These are phyloP conservation scores for Chaenogobius annularis DNA, from an alignment of 2,113 vertebrate genomes.

Conservation along the genomic window DNA sequence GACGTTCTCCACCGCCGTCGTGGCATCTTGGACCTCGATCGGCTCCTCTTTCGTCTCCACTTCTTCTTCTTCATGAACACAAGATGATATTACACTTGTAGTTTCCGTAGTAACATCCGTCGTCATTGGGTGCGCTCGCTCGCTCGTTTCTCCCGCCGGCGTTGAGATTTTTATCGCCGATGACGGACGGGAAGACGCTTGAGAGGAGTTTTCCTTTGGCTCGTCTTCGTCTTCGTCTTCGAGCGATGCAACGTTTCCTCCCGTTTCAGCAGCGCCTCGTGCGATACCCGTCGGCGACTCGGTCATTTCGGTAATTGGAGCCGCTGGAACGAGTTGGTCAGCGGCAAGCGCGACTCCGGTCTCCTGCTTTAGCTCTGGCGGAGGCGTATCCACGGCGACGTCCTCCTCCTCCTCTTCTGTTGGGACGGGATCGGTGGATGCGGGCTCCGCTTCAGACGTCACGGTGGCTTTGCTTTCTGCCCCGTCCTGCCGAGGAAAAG, in stretches of 20 bases:
- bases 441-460: neutral
- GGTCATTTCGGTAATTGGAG: neutral
- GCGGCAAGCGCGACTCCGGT: slow-evolving; percentile 1
- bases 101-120: slow-evolving; percentile 6
- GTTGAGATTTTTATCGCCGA: neutral
- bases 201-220: slow-evolving; percentile 13
- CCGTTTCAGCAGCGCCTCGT: slow-evolving; percentile 6
- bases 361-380: slow-evolving; percentile 5
- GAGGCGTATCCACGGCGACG: neutral
- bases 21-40: neutral
- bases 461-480: neutral
- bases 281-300: slow-evolving; percentile 14
- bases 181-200: neutral
- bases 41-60: slow-evolving; percentile 15
- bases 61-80: slow-evolving; percentile 9
- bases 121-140: slow-evolving; percentile 5
- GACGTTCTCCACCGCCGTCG: slow-evolving; percentile 1
- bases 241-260: neutral
- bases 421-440: neutral
- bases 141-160: neutral
- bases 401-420: slow-evolving; percentile 23
- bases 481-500: neutral
- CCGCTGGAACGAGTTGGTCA: slow-evolving; percentile 23
- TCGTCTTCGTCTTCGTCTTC: slow-evolving; percentile 10
- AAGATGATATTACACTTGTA: neutral